phyloP scores from a whole-genome alignment of 2,888 invertebrate species.

The Tipula vernalis region DNA sequence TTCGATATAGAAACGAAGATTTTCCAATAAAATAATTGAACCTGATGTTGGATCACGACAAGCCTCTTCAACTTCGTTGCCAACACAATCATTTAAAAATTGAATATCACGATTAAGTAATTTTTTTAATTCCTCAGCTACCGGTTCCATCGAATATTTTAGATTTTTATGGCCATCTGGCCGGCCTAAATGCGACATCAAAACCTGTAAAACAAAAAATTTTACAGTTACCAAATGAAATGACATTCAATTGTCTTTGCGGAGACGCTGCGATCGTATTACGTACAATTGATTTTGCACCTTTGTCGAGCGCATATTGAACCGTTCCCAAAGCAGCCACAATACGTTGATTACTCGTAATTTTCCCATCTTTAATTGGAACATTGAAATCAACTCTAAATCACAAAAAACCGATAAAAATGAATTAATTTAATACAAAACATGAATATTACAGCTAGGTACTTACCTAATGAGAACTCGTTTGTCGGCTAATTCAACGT shows the following conservation, averaged over 20 bases:
- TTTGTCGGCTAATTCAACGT: slow-evolving; percentile 73
- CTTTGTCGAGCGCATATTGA: slow-evolving; percentile 84
- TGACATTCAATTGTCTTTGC: neutral
- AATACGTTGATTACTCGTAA: slow-evolving; percentile 96
- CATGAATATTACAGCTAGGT: neutral
- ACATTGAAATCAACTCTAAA: slow-evolving; percentile 98
- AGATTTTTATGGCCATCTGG: slow-evolving; percentile 82
- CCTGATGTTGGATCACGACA: slow-evolving; percentile 82
- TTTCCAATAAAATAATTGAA: slow-evolving; percentile 86
- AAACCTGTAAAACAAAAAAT: slow-evolving; percentile 34
- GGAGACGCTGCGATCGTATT: neutral
- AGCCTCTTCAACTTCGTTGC: slow-evolving; percentile 77
- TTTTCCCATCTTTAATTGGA: slow-evolving; percentile 88
- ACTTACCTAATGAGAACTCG: slow-evolving; percentile 84
- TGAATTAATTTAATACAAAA: neutral
- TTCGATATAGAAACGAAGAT: slow-evolving; percentile 90
- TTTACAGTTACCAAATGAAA: neutral
- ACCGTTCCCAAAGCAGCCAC: slow-evolving; percentile 89
- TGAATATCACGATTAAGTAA: slow-evolving; percentile 59
- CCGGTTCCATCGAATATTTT: slow-evolving; percentile 87
- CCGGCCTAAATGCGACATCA: slow-evolving; percentile 96
- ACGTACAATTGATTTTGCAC: slow-evolving; percentile 76
- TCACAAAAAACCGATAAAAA: neutral
- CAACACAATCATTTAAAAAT: slow-evolving; percentile 86
- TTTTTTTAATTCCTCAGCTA: slow-evolving; percentile 78